phyloP scores from a whole-genome alignment of 2,888 invertebrate genomes.

The Caradrina kadenii region DNA sequence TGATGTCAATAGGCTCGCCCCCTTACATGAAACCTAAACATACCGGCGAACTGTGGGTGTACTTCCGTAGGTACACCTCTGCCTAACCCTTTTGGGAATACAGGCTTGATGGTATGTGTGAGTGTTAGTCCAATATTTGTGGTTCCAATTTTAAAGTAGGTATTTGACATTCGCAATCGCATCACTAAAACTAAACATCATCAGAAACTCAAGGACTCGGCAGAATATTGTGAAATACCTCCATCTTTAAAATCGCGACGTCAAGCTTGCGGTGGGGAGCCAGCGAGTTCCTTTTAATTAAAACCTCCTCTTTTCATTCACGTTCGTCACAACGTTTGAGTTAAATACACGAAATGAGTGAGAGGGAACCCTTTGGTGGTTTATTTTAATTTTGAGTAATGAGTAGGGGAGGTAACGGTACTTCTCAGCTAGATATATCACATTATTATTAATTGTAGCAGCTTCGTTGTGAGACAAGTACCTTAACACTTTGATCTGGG shows the following conservation, averaged over 20 bases:
- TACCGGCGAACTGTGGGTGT: no score
- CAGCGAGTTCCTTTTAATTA: constrained; percentile 61
- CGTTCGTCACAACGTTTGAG: constrained; percentile 22
- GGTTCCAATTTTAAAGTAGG: neutral
- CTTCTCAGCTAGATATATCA: neutral
- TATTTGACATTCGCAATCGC: neutral
- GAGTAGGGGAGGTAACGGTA: constrained; percentile 20
- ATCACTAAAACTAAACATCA: constrained; percentile 39
- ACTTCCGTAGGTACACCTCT: no score
- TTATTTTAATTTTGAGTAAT: constrained; percentile 36
- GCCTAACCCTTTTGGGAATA: no score
- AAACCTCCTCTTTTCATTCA: constrained; percentile 46
- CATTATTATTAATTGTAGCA: constrained; percentile 21
- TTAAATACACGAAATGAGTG: constrained; percentile 27
- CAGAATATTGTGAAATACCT: constrained; percentile 22
- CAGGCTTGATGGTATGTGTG: no score
- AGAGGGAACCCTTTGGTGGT: constrained; percentile 6
- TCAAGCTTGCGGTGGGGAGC: constrained; percentile 31
- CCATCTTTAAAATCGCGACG: constrained; percentile 30
- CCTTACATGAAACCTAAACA: no score
- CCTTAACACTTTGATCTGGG: neutral
- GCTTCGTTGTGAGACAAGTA: neutral
- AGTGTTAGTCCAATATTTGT: neutral
- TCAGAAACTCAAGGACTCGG: constrained; percentile 7
- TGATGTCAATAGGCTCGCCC: no score